Evolutionary conservation across 2,888 invertebrate genomes (phyloP).

Genomic region (Melipona bicolor): DNA sequence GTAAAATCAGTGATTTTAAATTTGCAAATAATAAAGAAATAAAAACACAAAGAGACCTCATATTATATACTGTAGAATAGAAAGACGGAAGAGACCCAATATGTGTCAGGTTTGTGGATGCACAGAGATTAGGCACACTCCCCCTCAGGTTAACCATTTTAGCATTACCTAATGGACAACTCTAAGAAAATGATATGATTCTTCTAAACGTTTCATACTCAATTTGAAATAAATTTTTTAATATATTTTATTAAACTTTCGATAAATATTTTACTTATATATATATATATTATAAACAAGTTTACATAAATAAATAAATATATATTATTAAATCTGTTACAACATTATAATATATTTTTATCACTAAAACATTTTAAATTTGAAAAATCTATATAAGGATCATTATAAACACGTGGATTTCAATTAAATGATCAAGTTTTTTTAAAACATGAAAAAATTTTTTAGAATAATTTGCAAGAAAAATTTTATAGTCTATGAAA

Average conservation of each 20-base stretch:
- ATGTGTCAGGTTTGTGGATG: slow-evolving; percentile 57
- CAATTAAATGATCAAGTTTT: neutral
- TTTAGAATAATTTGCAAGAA: no score
- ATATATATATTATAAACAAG: neutral
- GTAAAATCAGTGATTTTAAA: slow-evolving; percentile 24
- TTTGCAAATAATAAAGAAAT: neutral
- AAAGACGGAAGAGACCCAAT: slow-evolving; percentile 54
- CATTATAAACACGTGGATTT: neutral
- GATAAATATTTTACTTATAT: neutral
- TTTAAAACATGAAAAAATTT: no score
- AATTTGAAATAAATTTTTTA: no score
- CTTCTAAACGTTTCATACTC: slow-evolving; percentile 11
- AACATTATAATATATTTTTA: neutral
- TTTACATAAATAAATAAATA: neutral
- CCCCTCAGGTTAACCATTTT: slow-evolving; percentile 70
- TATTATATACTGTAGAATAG: slow-evolving; percentile 35
- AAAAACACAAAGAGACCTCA: slow-evolving; percentile 27
- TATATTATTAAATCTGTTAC: neutral
- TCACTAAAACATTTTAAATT: neutral
- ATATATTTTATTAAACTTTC: no score
- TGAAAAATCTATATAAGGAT: neutral
- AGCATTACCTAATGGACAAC: slow-evolving; percentile 37
- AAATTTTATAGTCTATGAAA: no score
- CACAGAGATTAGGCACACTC: slow-evolving; percentile 76
- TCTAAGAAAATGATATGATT: slow-evolving; percentile 38